Evolutionary conservation across 2,113 vertebrate genomes (phyloP), one percentile per base, ranked within the genome.

Genomic region (Columbina picui): DNA sequence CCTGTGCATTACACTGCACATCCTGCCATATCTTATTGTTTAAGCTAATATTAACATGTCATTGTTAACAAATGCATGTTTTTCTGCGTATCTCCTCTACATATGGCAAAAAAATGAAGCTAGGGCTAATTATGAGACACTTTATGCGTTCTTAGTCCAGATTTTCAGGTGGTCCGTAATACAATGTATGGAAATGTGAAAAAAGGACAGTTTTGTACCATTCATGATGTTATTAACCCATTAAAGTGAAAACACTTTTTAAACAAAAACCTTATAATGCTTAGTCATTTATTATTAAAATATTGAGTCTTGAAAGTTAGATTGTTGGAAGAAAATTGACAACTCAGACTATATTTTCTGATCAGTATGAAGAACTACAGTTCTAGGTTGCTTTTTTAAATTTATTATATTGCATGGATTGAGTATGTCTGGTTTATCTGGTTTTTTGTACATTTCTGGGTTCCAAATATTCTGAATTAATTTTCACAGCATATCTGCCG

Each of bases 161-260:
- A 91, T 94, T 98, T 98, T 98, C 97, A 98, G 89, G 94, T 95
- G 97, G 96, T 98, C 97, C 98, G 83, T 98, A 96, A 98, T 91
- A 95, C 89, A 83, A 97, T 98, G 97, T 98, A 98, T 96, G 97
- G 96, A 97, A 98, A 98, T 98, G 97, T 98, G 97, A 98, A 98
- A 97, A 45, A 98, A 96, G 95, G 97, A 97, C 95, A 97, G 97
- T 98, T 98, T 98, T 98, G 98, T 98, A 98, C 96, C 96, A 94
- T 97, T 97, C 93, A 97, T 98, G 96, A 98, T 98, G 98, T 98
- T 98, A 97, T 97, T 98, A 98, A 98, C 97, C 97, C 96, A 98
- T 98, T 98, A 98, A 98, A 98, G 93, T 96, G 88, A 97, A 97
- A 98, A 97, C 95, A 97, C 68, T 97, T 98, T 98, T 98, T 98